phyloP scores from a whole-genome alignment of 2,113 vertebrate species.

The Calyptommatus sinebrachiatus region DNA sequence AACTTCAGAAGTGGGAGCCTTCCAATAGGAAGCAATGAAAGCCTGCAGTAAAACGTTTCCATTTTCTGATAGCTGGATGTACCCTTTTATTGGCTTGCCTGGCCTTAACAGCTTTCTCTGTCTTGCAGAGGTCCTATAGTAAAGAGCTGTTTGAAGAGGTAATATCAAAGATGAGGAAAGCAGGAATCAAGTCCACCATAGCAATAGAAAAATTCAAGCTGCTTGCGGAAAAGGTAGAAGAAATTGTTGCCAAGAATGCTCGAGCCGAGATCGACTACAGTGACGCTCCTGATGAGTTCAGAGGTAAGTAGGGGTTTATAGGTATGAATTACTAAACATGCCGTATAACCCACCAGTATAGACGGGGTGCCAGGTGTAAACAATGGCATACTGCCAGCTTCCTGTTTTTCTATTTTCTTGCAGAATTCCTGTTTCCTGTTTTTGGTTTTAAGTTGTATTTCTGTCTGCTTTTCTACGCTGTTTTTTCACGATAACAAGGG shows the following conservation, averaged over 20 bases:
- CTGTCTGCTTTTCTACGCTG: no score
- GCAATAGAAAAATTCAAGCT: conserved; percentile 98
- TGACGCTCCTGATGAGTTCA: conserved; percentile 95
- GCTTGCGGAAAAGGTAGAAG: conserved; percentile 92
- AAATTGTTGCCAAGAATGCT: conserved; percentile 94
- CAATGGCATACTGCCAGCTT: no score
- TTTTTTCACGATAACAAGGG: no score
- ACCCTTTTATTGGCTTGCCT: background rate
- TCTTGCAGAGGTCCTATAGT: conserved; percentile 91
- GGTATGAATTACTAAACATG: background rate
- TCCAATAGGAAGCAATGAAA: background rate
- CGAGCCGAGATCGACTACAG: conserved; percentile 98
- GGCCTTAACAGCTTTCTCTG: conserved; percentile 7
- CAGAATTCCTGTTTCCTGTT: no score
- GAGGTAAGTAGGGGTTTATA: conserved; percentile 71
- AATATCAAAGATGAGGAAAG: conserved; percentile 97
- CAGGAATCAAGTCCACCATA: conserved; percentile 97
- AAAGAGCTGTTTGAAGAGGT: conserved; percentile 97
- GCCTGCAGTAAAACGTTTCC: conserved; percentile 2
- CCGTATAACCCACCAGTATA: no score
- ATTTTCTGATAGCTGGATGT: no score
- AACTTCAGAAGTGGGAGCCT: no score
- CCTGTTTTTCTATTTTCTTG: no score
- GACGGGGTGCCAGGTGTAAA: no score
- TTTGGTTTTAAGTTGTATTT: no score